These are phyloP conservation scores for Hipparchia sbordonii DNA, from an alignment of 2,888 invertebrate genomes.

Conservation along the genomic window DNA sequence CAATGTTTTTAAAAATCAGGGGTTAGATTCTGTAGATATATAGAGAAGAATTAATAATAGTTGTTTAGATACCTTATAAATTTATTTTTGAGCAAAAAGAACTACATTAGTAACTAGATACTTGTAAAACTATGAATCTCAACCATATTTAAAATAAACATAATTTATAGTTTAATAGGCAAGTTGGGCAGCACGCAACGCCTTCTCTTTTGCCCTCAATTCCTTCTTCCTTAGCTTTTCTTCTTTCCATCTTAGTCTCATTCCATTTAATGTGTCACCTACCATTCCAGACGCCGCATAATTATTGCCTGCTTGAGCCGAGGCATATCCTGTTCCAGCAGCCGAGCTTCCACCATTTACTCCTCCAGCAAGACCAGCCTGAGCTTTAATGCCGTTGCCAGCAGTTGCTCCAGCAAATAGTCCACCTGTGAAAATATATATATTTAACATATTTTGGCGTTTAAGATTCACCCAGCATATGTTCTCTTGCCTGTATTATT, in stretches of 20 bases:
- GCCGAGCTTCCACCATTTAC: constrained; percentile 59
- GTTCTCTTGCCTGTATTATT: too few relatives aligned
- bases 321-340: constrained; percentile 67
- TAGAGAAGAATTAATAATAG: constrained; percentile 26
- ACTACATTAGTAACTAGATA: constrained; percentile 23
- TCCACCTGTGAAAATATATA: constrained; percentile 61
- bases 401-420: constrained; percentile 84
- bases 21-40: constrained; percentile 26
- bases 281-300: constrained; percentile 64
- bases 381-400: constrained; percentile 78
- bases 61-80: constrained; percentile 9
- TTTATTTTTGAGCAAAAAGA: constrained; percentile 22
- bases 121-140: constrained; percentile 22
- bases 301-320: constrained; percentile 66
- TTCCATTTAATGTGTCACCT: constrained; percentile 56
- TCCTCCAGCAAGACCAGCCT: constrained; percentile 78
- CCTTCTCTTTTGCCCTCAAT: constrained; percentile 29
- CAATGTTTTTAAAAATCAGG: constrained; percentile 19
- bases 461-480: too few relatives aligned
- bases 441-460: neutral
- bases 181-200: constrained; percentile 32
- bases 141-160: constrained; percentile 3
- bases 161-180: constrained; percentile 1
- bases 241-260: constrained; percentile 55
- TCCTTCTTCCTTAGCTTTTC: constrained; percentile 54